phyloP scores from a whole-genome alignment of 2,888 invertebrate genomes.

The Clitarchus hookeri region DNA sequence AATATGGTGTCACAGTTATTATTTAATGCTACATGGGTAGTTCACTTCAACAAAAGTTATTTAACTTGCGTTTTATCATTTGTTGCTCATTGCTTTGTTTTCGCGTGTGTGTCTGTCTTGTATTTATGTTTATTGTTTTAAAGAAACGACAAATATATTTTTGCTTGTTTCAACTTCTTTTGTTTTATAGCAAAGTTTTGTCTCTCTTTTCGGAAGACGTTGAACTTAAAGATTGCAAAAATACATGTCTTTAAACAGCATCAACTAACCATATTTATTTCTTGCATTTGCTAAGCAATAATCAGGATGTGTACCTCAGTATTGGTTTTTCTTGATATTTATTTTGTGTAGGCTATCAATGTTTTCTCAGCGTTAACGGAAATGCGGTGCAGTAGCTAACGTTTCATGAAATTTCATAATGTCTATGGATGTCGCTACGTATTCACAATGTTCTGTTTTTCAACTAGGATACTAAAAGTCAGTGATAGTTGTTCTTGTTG shows the following conservation, averaged over 20 bases:
- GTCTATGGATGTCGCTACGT: conserved; percentile 34
- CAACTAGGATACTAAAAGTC: background rate
- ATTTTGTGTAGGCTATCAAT: background rate
- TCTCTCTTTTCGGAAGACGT: background rate
- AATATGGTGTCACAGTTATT: background rate
- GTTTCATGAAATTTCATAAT: conserved; percentile 46
- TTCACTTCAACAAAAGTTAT: background rate
- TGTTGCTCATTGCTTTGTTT: background rate
- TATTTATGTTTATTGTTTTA: background rate
- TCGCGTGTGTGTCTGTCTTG: background rate
- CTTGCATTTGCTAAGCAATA: background rate
- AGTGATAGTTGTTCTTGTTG: background rate
- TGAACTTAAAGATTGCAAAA: background rate
- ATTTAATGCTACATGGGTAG: background rate
- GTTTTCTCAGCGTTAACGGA: background rate
- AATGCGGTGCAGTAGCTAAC: background rate
- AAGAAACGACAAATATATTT: background rate
- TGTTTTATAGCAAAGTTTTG: background rate
- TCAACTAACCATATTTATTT: background rate
- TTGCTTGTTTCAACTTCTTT: background rate
- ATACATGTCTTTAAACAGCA: background rate
- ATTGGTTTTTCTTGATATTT: too few species aligned
- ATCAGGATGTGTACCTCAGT: background rate
- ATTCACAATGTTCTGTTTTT: background rate
- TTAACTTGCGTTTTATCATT: background rate